phyloP scores from a whole-genome alignment of 2,797 vertebrate species.

The Sandelia bainsii region DNA sequence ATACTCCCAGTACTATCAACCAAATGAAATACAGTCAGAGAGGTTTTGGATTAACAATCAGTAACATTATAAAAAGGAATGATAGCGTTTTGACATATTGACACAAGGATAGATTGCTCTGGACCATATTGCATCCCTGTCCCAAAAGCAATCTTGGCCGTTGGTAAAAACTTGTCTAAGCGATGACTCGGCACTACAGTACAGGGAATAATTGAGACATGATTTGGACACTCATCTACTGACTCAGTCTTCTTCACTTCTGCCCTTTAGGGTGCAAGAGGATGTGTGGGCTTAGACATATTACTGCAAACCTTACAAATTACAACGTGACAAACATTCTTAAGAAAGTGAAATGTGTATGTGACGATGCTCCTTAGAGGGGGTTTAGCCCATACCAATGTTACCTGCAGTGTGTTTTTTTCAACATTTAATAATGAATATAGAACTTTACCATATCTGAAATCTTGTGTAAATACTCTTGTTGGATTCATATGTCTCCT shows the following conservation, averaged over 20 bases:
- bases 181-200: constrained; percentile 74
- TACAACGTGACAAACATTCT: constrained; percentile 15
- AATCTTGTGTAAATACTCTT: not conserved
- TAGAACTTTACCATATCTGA: not conserved
- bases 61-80: constrained; percentile 76
- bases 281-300: constrained; percentile 59
- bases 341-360: constrained; percentile 26
- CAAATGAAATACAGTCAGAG: constrained; percentile 65
- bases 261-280: constrained; percentile 42
- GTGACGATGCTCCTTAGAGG: constrained; percentile 13
- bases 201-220: constrained; percentile 76
- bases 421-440: not conserved
- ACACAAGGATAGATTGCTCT: constrained; percentile 87
- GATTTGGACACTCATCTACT: constrained; percentile 66
- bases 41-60: constrained; percentile 71
- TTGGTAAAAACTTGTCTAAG: constrained; percentile 82
- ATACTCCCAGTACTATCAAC: constrained; percentile 57
- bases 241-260: constrained; percentile 63
- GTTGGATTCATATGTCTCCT: not conserved
- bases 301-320: constrained; percentile 58
- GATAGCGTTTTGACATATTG: constrained; percentile 81
- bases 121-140: constrained; percentile 86
- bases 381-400: not conserved
- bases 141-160: constrained; percentile 87
- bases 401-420: not conserved